Conservation (phyloP, 2,797 vertebrate species). For the Cheirogaleus major region DNA sequence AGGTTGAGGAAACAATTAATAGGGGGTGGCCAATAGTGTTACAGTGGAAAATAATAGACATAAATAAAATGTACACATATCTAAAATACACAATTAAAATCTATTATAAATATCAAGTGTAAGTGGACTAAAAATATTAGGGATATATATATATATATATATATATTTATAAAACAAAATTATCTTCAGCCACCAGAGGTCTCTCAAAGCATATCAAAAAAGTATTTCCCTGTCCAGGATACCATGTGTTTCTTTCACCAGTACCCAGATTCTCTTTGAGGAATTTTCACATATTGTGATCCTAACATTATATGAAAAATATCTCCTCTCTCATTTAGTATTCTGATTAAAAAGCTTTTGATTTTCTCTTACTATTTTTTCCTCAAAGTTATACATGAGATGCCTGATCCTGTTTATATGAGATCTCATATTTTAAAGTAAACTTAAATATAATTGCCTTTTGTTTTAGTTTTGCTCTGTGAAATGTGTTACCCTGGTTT, state of each 20-base stretch:
- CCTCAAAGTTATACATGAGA: neutral
- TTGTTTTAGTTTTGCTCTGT: neutral
- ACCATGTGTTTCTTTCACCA: neutral
- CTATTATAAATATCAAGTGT: conserved; percentile 11
- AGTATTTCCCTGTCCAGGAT: neutral
- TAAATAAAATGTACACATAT: neutral
- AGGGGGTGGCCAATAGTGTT: neutral
- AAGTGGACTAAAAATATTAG: neutral
- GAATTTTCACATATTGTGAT: neutral
- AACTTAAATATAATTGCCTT: neutral
- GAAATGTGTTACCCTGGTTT: neutral
- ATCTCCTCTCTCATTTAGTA: neutral
- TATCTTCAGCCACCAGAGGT: conserved; percentile 74
- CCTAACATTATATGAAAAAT: neutral
- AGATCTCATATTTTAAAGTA: conserved; percentile 16
- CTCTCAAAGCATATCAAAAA: conserved; percentile 31
- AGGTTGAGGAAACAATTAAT: neutral
- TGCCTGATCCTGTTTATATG: neutral
- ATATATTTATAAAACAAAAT: neutral
- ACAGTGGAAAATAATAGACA: conserved; percentile 3
- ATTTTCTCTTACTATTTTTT: neutral
- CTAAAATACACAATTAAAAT: neutral
- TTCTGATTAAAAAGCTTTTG: neutral
- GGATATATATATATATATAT: neutral
- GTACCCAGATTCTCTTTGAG: neutral